Base-by-base conservation (phyloP, 1,140 invertebrate genomes). In the Yoshiicerus persimilis region DNA sequence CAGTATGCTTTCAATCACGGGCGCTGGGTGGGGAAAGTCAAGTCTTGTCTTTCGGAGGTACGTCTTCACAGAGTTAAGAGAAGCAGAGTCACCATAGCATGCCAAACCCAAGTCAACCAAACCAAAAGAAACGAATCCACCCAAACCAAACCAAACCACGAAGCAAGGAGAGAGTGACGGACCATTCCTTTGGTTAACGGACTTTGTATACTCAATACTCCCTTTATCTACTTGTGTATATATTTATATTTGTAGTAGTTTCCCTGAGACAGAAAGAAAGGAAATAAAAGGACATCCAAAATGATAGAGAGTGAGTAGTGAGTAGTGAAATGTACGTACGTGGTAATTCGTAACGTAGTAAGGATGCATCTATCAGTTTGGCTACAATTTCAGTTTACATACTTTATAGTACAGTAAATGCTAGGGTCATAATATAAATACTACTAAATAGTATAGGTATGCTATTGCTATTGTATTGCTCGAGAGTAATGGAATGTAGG, bases 1-100 rank as follows among this genome's bases (percentile, higher is more conserved):
- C 86, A 80, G 70, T 77, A 87, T 77, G 86, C 86, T 87, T 87
- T 87, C 86, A 87, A 87, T 87, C 86, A 87, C 86, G 23, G 86
- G 6, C 11, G 75, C 56, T 39, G 56, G 84, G 41, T 86, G 56
- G 56, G 41, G 41, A 36, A 86, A 86, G 56, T 86, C 32, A 64
- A 64, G 23, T 86, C 41, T 2, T n/a, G 41, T 86, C 84, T 64
- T n/a, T 32, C n/a, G 25, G 34, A 80, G 75, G 75, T 80, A 80
- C 30, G 75, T 80, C 75, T 36, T 80, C n/a, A 23, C n/a, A 66
- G 62, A 66, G n/a, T n/a, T n/a, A n/a, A n/a, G 20, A 34, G 32
- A 77, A 13, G 16, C 4, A 36, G 34, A 25, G 5, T n/a, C 16
- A 36, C 32, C 32, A 80, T 34, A n/a, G 32, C 32, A 20, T 80